phyloP scores from a whole-genome alignment of 2,113 vertebrate species.

The Leptocoma aspasia region DNA sequence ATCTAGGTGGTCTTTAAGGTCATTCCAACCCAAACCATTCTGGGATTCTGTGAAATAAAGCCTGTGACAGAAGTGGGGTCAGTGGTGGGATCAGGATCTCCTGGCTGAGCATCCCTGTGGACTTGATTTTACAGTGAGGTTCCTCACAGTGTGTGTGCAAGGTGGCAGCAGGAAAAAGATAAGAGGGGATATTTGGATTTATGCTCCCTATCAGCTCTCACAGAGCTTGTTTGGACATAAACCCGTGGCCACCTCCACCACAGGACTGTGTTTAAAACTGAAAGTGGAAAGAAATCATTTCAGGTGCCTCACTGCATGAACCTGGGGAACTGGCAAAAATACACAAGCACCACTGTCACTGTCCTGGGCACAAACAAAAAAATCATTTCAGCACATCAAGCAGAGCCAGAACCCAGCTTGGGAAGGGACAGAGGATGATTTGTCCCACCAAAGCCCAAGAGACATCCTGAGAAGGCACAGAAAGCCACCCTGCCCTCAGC shows the following conservation, averaged over 20 bases:
- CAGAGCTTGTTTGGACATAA: neutral
- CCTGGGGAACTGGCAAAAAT: neutral
- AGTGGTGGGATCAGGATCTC: rapidly evolving
- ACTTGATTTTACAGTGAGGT: neutral
- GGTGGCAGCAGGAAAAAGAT: neutral
- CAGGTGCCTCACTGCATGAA: neutral
- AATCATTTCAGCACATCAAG: neutral
- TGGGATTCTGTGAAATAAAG: neutral
- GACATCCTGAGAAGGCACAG: neutral
- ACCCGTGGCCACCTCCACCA: neutral
- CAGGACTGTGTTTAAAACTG: neutral
- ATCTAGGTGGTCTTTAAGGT: neutral
- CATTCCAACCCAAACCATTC: neutral
- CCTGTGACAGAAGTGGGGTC: rapidly evolving
- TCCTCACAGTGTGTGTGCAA: neutral
- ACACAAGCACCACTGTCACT: neutral
- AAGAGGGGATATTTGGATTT: neutral
- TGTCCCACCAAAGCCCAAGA: neutral
- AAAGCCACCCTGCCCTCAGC: neutral
- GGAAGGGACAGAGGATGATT: neutral
- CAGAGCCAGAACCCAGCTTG: neutral
- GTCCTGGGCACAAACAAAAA: neutral
- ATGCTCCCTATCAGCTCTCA: neutral
- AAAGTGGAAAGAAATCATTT: neutral
- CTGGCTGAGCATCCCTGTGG: neutral